Base-by-base conservation (phyloP, 2,797 vertebrate genomes). In the Neomorphus geoffroyi region DNA sequence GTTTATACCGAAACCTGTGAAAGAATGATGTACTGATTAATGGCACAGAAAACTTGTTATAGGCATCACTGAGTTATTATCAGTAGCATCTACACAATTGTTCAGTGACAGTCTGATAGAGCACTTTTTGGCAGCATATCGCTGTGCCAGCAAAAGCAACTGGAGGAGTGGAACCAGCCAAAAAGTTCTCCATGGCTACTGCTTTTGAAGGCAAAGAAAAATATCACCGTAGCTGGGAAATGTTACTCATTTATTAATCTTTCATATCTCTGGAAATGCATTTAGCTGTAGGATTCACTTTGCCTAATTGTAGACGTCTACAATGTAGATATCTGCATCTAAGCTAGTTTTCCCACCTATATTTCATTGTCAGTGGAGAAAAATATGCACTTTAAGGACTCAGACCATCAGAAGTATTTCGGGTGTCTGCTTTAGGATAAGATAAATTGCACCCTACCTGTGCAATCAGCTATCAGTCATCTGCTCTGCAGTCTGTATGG, bases 31-130 rank as follows among this genome's bases (percentile, higher is more conserved):
- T 50, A 64, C 65, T 75, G 65, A 80, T 86, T 83, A 66, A 69
- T 41, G 39, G 48, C 79, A 84, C 72, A 79, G 71, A 67, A 80
- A 83, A 80, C 43, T 75, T 84, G 70, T 81, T 93, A 48, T 62
- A 94, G 64, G 50, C 80, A 73, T 93, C 58, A 45, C 62, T 81
- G 80, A 66, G 77, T 75, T 96, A 84, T 73, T 95, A 90, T 56
- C 91, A 77, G 70, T 24, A 45, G 43, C 70, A 92, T 89, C 87
- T 89, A 79, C 1, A 4, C 61, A 88, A n/a, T 83, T 86, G 84
- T 33, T 80, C 46, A 39, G 92, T 91, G 93, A 69, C 65, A 80
- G 71, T 51, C 80, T 73, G 78, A 60, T 67, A 64, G 78, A 79
- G 58, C 27, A 64, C 64, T 92, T 60, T 81, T 88, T 91, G 89